These are phyloP conservation scores for Aspidoscelis tigris DNA, from an alignment of 2,113 vertebrate species.

Conservation along the genomic window DNA sequence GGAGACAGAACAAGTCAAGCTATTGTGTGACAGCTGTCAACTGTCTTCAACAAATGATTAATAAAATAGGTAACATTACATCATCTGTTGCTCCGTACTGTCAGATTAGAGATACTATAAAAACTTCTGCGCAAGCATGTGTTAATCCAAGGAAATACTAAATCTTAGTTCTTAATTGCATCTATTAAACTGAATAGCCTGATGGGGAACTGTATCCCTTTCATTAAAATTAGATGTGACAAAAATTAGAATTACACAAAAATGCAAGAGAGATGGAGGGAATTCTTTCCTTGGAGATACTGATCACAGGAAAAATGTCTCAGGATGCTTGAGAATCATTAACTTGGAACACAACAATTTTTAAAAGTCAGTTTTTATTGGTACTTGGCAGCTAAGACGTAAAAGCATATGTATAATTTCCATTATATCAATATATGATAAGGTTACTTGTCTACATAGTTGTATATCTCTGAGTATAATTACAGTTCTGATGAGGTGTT, in stretches of 20 bases:
- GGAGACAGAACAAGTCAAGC: too few relatives aligned
- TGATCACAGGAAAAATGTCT: neutral
- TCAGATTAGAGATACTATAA: neutral
- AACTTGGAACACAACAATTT: neutral
- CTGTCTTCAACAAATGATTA: neutral
- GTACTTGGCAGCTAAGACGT: neutral
- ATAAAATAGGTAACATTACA: neutral
- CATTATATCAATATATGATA: neutral
- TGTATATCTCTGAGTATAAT: neutral
- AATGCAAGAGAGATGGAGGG: neutral
- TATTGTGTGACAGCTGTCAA: neutral
- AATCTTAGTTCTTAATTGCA: conserved; percentile 1
- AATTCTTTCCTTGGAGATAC: neutral
- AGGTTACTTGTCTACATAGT: neutral
- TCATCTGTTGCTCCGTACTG: neutral
- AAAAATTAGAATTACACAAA: neutral
- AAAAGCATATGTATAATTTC: neutral
- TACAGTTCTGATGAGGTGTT: neutral
- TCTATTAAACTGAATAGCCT: neutral
- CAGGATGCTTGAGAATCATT: neutral
- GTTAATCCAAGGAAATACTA: neutral
- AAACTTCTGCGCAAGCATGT: neutral
- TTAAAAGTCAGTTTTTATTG: neutral
- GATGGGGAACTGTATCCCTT: neutral
- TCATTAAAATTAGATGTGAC: neutral